Percentiles rank a stretch among this genome's conserved stretches.
phyloP scores from a whole-genome alignment of 2,888 invertebrate species.

The Tineola bisselliella region DNA sequence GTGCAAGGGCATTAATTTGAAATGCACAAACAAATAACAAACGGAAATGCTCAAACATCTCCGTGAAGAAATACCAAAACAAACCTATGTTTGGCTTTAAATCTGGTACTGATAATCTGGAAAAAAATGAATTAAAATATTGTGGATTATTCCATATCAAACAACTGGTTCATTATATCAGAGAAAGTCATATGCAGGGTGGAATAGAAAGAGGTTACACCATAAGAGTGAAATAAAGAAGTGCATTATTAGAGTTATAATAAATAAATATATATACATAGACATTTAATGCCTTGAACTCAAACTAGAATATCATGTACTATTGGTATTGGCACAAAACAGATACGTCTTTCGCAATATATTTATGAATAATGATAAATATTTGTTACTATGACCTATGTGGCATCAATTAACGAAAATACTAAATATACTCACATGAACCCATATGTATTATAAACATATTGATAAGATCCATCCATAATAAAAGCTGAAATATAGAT shows the following conservation, averaged over 20 bases:
- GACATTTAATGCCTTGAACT: too few relatives aligned
- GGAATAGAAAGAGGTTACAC: too few relatives aligned
- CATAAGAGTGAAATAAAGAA: too few relatives aligned
- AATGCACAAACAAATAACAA: conserved; percentile 95
- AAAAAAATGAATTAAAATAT: conserved; percentile 27
- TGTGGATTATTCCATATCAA: too few relatives aligned
- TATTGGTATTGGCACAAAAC: too few relatives aligned
- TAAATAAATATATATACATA: neutral
- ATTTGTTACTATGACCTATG: too few relatives aligned
- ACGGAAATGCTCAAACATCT: conserved; percentile 99
- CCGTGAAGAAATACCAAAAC: conserved; percentile 99
- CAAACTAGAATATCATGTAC: too few relatives aligned
- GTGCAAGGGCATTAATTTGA: conserved; percentile 92
- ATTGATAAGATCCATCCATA: conserved; percentile 72
- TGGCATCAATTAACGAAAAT: too few relatives aligned
- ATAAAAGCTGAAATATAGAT: conserved; percentile 71
- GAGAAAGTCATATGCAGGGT: too few relatives aligned
- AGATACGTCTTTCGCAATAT: too few relatives aligned
- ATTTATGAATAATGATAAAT: too few relatives aligned
- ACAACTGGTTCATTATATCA: too few relatives aligned
- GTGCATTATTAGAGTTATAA: neutral
- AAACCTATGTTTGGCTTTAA: conserved; percentile 96
- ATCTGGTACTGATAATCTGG: conserved; percentile 89
- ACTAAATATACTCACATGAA: conserved; percentile 74
- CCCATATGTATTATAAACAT: conserved; percentile 78